These are phyloP conservation scores for Drosophila kanapiae DNA, from an alignment of 1,140 invertebrate species.

Conservation along the genomic window DNA sequence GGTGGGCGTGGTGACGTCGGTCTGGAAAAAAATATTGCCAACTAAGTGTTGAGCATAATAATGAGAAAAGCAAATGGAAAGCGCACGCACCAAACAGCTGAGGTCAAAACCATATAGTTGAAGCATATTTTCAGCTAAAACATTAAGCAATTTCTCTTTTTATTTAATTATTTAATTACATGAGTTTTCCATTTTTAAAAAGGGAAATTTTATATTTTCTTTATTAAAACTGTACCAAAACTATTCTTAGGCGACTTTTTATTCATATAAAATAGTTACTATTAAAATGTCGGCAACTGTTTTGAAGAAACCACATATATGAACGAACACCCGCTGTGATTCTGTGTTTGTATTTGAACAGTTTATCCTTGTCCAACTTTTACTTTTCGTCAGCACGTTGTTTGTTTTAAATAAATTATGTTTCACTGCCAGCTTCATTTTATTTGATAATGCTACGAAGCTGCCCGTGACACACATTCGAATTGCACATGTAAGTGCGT, in stretches of 20 bases:
- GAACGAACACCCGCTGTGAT: slow-evolving; percentile 13
- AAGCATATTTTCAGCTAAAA: neutral
- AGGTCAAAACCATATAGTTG: neutral
- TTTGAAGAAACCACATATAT: slow-evolving; percentile 5
- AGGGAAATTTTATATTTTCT: neutral
- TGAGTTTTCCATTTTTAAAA: neutral
- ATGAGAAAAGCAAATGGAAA: slow-evolving; percentile 56
- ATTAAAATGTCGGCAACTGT: neutral
- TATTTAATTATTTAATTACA: neutral
- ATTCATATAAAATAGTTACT: no score
- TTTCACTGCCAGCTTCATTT: slow-evolving; percentile 20
- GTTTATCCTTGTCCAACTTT: slow-evolving; percentile 45
- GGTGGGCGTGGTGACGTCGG: slow-evolving; percentile 44
- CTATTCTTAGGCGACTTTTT: rapidly evolving
- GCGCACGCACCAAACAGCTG: slow-evolving; percentile 11
- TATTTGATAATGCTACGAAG: slow-evolving; percentile 34
- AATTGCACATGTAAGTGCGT: slow-evolving; percentile 34
- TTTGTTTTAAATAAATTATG: slow-evolving; percentile 75
- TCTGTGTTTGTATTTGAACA: slow-evolving; percentile 28
- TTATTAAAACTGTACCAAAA: neutral
- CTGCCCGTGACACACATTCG: slow-evolving; percentile 24
- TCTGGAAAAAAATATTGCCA: slow-evolving; percentile 59
- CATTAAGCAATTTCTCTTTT: neutral
- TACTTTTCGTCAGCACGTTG: slow-evolving; percentile 42
- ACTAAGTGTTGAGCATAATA: slow-evolving; percentile 80